phyloP scores from a whole-genome alignment of 1,140 invertebrate genomes.

The Pseudoatta argentina region DNA sequence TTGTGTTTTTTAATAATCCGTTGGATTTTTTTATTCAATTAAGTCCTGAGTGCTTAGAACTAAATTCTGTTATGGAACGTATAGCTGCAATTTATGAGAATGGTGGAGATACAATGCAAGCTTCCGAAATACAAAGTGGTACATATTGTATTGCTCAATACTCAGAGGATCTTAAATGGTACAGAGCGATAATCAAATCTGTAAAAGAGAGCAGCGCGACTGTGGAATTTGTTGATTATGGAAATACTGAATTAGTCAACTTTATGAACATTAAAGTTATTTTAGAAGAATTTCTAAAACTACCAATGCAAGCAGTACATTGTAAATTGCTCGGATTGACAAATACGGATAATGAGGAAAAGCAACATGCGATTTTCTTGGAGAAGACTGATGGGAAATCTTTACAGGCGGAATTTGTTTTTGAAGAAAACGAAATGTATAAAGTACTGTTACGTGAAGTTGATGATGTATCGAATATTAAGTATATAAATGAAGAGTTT shows the following conservation, averaged over 20 bases:
- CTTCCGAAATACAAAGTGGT: conserved; percentile 64
- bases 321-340: conserved; percentile 80
- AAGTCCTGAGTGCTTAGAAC: conserved; percentile 77
- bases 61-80: conserved; percentile 83
- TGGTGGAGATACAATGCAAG: conserved; percentile 70
- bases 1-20: conserved; percentile 81
- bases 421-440: conserved; percentile 76
- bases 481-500: conserved; percentile 82
- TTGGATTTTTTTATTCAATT: conserved; percentile 86
- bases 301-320: conserved; percentile 81
- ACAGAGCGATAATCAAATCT: conserved; percentile 86
- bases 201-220: conserved; percentile 74
- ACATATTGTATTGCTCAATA: conserved; percentile 86
- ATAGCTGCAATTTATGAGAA: conserved; percentile 79
- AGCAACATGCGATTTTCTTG: conserved; percentile 7
- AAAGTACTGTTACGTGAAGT: conserved; percentile 78
- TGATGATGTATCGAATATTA: conserved; percentile 35
- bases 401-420: conserved; percentile 82
- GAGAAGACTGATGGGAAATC: conserved; percentile 59
- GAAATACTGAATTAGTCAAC: conserved; percentile 81
- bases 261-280: conserved; percentile 81
- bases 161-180: conserved; percentile 87
- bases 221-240: conserved; percentile 88
- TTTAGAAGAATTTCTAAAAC: conserved; percentile 73
- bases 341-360: background rate